Conservation (phyloP, 2,888 invertebrate species). For the Hecatera dysodea region DNA sequence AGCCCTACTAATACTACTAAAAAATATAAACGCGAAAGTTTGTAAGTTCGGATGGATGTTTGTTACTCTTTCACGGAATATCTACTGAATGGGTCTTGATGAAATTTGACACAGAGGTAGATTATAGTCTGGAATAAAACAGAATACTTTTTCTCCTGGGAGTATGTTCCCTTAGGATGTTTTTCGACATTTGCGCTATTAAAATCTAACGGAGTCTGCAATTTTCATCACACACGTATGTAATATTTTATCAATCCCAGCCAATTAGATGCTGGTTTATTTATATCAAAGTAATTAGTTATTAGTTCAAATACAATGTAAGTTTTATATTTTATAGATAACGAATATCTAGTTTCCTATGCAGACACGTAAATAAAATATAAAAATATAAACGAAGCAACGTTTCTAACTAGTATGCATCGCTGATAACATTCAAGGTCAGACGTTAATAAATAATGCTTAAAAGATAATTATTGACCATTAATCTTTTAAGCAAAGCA, state of each 20-base stretch:
- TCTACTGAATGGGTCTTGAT: too few relatives aligned
- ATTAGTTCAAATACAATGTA: constrained; percentile 24
- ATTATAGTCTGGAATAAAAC: too few relatives aligned
- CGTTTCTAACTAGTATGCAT: not conserved
- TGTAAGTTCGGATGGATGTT: too few relatives aligned
- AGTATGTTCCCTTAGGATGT: too few relatives aligned
- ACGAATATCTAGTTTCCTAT: constrained; percentile 21
- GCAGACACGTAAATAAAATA: not conserved
- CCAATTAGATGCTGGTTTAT: not conserved
- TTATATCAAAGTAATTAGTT: not conserved
- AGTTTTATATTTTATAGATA: constrained; percentile 12
- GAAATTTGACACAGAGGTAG: too few relatives aligned
- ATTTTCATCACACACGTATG: not conserved
- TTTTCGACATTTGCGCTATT: too few relatives aligned
- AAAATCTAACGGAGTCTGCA: too few relatives aligned
- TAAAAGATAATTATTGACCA: constrained; percentile 10
- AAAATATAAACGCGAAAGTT: too few relatives aligned
- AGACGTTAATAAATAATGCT: constrained; percentile 3
- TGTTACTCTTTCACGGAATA: too few relatives aligned
- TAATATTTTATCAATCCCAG: constrained; percentile 12
- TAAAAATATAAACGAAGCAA: not conserved
- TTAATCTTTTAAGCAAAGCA: too few relatives aligned
- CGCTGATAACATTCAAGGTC: constrained; percentile 15
- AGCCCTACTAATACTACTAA: too few relatives aligned
- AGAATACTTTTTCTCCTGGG: too few relatives aligned